Evolutionary conservation across 2,113 vertebrate genomes (phyloP).

Genomic region (Nipponia nippon): DNA sequence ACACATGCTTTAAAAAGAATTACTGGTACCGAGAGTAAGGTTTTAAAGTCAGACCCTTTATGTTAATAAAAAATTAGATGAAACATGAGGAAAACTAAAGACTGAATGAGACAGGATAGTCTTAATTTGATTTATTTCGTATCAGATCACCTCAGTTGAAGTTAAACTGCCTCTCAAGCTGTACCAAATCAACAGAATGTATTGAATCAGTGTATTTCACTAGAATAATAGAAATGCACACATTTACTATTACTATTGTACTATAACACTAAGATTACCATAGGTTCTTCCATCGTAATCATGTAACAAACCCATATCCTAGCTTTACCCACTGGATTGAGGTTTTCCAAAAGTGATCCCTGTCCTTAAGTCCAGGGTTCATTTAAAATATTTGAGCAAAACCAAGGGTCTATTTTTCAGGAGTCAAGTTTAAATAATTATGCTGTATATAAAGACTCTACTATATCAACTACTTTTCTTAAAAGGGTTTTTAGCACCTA

Average conservation of each 20-base stretch:
- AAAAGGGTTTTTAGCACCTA: background rate
- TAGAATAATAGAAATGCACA: background rate
- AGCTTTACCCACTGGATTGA: background rate
- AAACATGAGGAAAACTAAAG: background rate
- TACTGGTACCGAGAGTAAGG: background rate
- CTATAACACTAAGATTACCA: background rate
- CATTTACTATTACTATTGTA: background rate
- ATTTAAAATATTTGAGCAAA: background rate
- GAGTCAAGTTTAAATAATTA: background rate
- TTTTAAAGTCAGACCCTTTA: background rate
- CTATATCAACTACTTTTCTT: background rate
- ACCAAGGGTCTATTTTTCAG: background rate
- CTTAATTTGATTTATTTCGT: background rate
- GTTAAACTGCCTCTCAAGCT: background rate
- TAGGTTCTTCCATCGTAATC: background rate
- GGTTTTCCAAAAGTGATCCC: background rate
- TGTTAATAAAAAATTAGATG: background rate
- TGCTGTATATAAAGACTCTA: background rate
- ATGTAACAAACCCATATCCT: background rate
- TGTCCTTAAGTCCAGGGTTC: background rate
- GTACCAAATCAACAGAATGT: background rate
- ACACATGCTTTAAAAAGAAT: background rate
- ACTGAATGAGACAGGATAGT: background rate
- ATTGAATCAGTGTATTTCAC: background rate
- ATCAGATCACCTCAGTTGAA: background rate